These are phyloP conservation scores for Anguilla pacifica DNA, from an alignment of 2,797 vertebrate species.

Conservation along the genomic window DNA sequence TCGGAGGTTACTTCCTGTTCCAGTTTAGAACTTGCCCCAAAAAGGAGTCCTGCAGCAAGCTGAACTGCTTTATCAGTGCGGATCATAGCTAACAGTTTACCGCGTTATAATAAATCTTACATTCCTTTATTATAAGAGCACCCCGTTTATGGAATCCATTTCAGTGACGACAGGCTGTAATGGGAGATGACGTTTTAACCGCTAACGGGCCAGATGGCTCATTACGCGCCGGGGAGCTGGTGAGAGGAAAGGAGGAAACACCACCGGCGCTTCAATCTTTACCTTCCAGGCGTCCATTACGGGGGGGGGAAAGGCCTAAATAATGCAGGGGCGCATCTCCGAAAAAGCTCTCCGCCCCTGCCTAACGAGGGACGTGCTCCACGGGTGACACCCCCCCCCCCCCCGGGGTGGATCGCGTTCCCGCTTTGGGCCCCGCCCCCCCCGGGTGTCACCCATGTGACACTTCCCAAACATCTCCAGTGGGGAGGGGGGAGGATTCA, in stretches of 20 bases:
- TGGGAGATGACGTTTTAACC: neutral
- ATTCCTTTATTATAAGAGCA: neutral
- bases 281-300: neutral
- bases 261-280: neutral
- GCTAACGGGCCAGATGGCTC: neutral
- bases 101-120: neutral
- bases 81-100: neutral
- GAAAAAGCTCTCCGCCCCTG: neutral
- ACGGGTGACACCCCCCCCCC: slow-evolving; percentile 77
- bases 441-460: slow-evolving; percentile 90
- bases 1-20: slow-evolving; percentile 59
- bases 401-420: slow-evolving; percentile 92
- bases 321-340: neutral
- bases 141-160: neutral
- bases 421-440: slow-evolving; percentile 88
- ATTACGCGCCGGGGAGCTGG: neutral
- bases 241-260: neutral
- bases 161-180: neutral
- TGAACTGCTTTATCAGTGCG: neutral
- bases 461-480: slow-evolving; percentile 94
- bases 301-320: slow-evolving; percentile 17
- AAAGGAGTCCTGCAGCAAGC: neutral
- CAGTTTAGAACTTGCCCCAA: slow-evolving; percentile 25
- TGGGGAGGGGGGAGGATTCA: neutral
- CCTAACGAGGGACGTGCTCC: slow-evolving; percentile 22